Conservation (phyloP, 1,140 invertebrate species). For the Atopsyche davidsoni region DNA sequence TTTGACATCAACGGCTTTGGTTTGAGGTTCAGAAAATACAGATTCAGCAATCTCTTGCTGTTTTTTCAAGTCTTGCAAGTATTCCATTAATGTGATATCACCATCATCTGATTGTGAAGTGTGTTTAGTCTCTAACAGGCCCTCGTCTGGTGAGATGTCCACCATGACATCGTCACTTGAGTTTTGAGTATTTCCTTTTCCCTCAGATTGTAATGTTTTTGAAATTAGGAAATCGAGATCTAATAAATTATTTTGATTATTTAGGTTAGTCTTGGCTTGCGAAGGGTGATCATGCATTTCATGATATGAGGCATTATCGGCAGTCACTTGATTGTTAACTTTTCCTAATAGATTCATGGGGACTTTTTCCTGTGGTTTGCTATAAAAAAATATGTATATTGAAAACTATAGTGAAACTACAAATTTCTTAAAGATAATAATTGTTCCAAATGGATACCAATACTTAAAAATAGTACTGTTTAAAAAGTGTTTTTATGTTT, state of each 20-base stretch:
- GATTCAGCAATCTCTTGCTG: not conserved
- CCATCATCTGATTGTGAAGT: conserved; percentile 18
- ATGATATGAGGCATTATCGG: not conserved
- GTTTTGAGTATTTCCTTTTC: conserved; percentile 25
- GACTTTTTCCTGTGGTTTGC: conserved; percentile 58
- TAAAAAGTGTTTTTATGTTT: no score
- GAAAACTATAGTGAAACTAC: conserved; percentile 12
- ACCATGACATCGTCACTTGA: conserved; percentile 52
- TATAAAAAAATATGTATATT: conserved; percentile 35
- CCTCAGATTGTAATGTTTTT: conserved; percentile 30
- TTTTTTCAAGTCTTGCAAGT: conserved; percentile 16
- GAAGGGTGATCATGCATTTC: not conserved
- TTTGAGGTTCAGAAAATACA: not conserved
- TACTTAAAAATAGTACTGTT: no score
- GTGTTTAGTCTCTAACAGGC: conserved; percentile 19
- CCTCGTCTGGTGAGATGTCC: conserved; percentile 41
- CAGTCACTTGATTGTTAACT: conserved; percentile 30
- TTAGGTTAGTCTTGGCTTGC: not conserved
- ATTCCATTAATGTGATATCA: conserved; percentile 22
- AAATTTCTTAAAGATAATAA: not conserved
- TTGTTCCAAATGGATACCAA: not conserved
- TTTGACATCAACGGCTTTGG: conserved; percentile 12
- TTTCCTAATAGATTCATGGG: conserved; percentile 62
- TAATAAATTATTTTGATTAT: conserved; percentile 35
- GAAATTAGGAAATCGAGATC: conserved; percentile 46